Base-by-base conservation (phyloP, 1,140 invertebrate genomes). In the silkworm (Bombyx mori) region DNA sequence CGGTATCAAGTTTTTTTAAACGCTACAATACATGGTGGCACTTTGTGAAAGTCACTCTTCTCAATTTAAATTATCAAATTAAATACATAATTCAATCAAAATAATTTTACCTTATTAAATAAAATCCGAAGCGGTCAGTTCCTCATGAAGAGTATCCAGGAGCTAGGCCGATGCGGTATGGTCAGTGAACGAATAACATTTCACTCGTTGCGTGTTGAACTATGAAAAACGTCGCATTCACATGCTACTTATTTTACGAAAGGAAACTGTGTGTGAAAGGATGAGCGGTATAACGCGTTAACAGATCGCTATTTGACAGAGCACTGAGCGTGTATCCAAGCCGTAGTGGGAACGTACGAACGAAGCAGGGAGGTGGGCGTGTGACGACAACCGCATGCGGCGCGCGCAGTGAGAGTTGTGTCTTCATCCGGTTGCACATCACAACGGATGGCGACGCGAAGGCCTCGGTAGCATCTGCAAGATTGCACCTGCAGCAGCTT, bases 381-480 rank as follows among this genome's bases (percentile, higher is more conserved):
- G 65, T 73, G 64, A 66, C 60, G 69, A 79, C 79, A 75, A 82
- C 78, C 80, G 69, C 69, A 73, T 81, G 71, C 81, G 79, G 77
- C 82, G 82, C 82, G 81, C 79, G 82, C 82, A 86, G 73, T 79
- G 74, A 82, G 72, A 82, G 82, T 84, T 84, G 67, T 86, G 79
- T 58, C 67, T 69, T 62, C 64, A 64, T 66, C 58, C 56, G 59
- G 61, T 69, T 58, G 64, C 68, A 60, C 67, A 71, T 68, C 68
- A 68, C 63, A 68, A 64, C 66, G 67, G 12, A 43, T 43, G 6
- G 42, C 18, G 22, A 5, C 18, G 58, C 69, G 73, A 67, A 69
- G 65, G 65, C 65, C 68, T 68, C 67, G 63, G 66, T 69, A 68
- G 77, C 72, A 79, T 74, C 72, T 72, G 68, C 69, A 65, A 78